Evolutionary conservation across 2,113 vertebrate genomes (phyloP).

Genomic region (Phylloscopus trochilus): DNA sequence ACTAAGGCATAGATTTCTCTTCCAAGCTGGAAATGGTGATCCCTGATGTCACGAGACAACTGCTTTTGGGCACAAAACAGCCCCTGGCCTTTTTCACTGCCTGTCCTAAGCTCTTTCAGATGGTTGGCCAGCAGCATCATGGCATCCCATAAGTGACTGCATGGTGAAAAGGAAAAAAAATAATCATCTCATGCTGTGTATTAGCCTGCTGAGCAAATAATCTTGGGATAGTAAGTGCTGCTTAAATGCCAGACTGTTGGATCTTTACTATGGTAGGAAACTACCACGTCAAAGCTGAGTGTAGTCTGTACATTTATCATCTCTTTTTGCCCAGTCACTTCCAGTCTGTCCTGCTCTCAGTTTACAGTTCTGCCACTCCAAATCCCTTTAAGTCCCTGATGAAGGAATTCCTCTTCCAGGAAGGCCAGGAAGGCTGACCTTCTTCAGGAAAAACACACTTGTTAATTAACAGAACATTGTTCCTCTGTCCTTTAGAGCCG

Average conservation of each 20-base stretch:
- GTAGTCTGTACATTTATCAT: neutral
- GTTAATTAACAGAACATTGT: slow-evolving; percentile 16
- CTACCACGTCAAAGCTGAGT: neutral
- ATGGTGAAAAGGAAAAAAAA: neutral
- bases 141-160: neutral
- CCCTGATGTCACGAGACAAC: neutral
- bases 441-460: neutral
- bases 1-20: neutral
- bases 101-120: neutral
- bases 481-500: neutral
- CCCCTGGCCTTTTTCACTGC: neutral
- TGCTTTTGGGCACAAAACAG: neutral
- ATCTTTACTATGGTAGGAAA: neutral
- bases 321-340: neutral
- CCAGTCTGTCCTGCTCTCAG: neutral
- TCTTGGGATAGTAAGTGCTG: neutral
- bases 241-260: neutral
- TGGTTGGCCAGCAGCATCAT: neutral
- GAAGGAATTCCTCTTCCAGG: neutral
- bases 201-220: neutral
- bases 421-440: neutral
- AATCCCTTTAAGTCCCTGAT: neutral
- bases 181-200: neutral
- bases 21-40: neutral
- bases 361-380: neutral